Conservation (phyloP, 2,113 vertebrate genomes). For the Toxotes chatareus region DNA sequence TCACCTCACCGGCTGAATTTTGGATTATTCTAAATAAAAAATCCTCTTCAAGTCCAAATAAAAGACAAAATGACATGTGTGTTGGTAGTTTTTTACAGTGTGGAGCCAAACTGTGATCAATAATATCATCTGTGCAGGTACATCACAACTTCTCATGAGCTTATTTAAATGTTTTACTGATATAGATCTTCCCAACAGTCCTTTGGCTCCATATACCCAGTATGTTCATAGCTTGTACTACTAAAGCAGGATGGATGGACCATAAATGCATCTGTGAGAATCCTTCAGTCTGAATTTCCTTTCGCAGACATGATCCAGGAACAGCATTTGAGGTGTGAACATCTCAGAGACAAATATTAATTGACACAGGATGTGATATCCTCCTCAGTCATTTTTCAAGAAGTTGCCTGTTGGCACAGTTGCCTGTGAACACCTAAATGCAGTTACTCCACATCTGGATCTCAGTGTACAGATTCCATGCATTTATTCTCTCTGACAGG, state of each 20-base stretch:
- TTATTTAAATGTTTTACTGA: not conserved
- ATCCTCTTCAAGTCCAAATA: not conserved
- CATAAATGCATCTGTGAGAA: not conserved
- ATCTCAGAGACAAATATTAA: not conserved
- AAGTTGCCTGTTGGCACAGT: not conserved
- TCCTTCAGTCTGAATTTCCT: not conserved
- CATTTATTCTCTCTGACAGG: not conserved
- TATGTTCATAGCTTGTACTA: conserved; percentile 2
- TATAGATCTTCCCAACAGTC: not conserved
- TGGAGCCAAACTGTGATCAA: not conserved
- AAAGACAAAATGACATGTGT: not conserved
- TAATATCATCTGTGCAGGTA: not conserved
- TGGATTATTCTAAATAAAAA: too few species aligned
- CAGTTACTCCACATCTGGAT: conserved; percentile 38
- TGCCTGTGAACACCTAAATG: conserved; percentile 7
- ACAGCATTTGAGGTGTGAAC: not conserved
- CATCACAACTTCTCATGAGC: not conserved
- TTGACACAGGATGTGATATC: not conserved
- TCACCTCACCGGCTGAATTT: too few species aligned
- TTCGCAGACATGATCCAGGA: not conserved
- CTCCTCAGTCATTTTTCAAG: not conserved
- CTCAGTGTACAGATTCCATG: not conserved
- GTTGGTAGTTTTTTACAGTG: not conserved
- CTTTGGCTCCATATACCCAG: conserved; percentile 3
- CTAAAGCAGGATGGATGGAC: not conserved